These are phyloP conservation scores for Meghimatium bilineatum DNA, from an alignment of 2,888 invertebrate species.

Conservation along the genomic window DNA sequence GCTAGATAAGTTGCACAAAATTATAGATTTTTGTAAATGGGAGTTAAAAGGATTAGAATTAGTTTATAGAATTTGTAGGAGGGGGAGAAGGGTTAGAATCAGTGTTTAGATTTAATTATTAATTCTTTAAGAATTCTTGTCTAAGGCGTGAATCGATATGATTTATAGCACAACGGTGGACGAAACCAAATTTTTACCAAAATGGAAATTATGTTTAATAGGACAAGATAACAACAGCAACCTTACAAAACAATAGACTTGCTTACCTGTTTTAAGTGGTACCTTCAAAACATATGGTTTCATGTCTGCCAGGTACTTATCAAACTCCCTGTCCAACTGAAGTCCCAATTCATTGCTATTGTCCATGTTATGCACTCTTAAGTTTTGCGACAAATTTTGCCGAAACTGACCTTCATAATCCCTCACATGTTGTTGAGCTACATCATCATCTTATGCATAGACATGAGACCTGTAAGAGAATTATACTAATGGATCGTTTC, in stretches of 20 bases:
- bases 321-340: constrained; percentile 74
- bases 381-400: neutral
- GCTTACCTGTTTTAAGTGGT: constrained; percentile 73
- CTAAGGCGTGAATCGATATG: no score
- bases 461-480: neutral
- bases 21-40: no score
- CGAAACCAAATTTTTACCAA: no score
- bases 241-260: neutral
- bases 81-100: no score
- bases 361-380: constrained; percentile 48
- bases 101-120: no score
- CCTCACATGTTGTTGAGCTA: neutral
- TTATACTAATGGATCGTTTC: neutral
- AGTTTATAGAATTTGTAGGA: no score
- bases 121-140: no score
- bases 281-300: constrained; percentile 75
- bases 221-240: neutral
- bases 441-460: neutral
- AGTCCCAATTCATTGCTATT: constrained; percentile 36
- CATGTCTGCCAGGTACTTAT: constrained; percentile 74
- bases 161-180: no score
- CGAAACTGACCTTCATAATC: neutral
- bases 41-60: no score
- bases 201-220: no score
- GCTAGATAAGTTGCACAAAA: no score